A percentile compares a stretch with the other conserved stretches of the same genome.
phyloP scores from a whole-genome alignment of 1,140 invertebrate species.

The Colletes gigas region DNA sequence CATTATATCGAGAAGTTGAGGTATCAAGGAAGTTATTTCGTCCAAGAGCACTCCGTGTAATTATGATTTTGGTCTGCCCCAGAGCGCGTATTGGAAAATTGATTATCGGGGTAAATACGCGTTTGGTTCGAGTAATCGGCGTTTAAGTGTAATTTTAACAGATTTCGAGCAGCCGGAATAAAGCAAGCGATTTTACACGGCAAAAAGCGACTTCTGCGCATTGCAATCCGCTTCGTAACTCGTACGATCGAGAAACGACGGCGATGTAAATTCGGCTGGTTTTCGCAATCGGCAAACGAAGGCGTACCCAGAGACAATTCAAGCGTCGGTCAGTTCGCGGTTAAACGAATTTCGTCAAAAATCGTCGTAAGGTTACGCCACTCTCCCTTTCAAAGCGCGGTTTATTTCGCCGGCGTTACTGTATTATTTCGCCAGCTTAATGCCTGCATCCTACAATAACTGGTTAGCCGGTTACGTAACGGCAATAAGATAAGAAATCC shows the following conservation, averaged over 20 bases:
- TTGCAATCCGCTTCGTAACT: background rate
- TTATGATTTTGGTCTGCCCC: no score
- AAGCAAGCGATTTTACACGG: no score
- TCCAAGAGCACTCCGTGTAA: no score
- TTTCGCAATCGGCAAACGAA: conserved; percentile 18
- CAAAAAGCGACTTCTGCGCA: no score
- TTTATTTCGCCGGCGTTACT: conserved; percentile 39
- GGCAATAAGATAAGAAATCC: conserved; percentile 64
- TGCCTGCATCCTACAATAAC: conserved; percentile 63
- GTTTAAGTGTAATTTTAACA: no score
- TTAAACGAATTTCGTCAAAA: conserved; percentile 50
- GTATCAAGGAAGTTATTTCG: no score
- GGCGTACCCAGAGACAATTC: background rate
- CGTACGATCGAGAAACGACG: background rate
- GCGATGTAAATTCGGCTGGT: background rate
- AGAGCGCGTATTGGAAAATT: no score
- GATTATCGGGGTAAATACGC: no score
- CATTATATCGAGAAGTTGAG: no score
- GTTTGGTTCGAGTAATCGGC: no score
- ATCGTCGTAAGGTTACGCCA: conserved; percentile 51
- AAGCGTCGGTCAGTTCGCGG: background rate
- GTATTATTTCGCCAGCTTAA: conserved; percentile 60
- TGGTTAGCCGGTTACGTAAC: conserved; percentile 57
- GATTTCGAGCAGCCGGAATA: no score
- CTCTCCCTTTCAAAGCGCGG: conserved; percentile 49